These are phyloP conservation scores for Deilephila elpenor DNA, from an alignment of 2,888 invertebrate species.

Conservation along the genomic window DNA sequence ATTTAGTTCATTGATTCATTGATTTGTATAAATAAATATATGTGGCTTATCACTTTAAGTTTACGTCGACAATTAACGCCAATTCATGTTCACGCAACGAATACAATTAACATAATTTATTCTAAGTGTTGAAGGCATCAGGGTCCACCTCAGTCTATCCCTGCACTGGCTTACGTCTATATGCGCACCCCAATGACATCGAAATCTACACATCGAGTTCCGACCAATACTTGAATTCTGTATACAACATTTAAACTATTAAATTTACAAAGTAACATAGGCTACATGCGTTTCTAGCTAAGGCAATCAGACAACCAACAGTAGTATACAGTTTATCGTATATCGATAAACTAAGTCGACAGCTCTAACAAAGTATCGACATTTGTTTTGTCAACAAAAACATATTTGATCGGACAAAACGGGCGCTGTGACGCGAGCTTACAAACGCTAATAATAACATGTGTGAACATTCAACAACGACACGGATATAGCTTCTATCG, in stretches of 20 bases:
- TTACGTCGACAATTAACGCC: constrained; percentile 9
- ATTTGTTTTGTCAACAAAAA: not conserved
- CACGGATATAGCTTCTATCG: not conserved
- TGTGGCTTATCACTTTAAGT: constrained; percentile 15
- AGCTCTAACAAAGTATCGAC: not conserved
- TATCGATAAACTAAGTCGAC: constrained; percentile 22
- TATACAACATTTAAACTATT: not conserved
- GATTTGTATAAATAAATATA: constrained; percentile 28
- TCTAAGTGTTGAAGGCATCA: constrained; percentile 21
- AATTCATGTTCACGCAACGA: constrained; percentile 17
- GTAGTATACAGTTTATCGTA: not conserved
- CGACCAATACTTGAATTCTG: not conserved
- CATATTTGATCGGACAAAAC: constrained; percentile 7
- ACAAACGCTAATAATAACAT: not conserved
- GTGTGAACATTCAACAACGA: not conserved
- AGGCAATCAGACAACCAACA: constrained; percentile 26
- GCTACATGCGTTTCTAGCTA: constrained; percentile 11
- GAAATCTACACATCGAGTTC: not conserved
- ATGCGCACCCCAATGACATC: constrained; percentile 14
- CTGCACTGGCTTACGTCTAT: constrained; percentile 12
- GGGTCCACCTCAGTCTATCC: constrained; percentile 24
- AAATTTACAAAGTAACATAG: constrained; percentile 2
- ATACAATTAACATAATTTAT: constrained; percentile 25
- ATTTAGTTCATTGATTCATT: constrained; percentile 25
- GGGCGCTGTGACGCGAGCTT: not conserved